Conservation (phyloP, 2,888 invertebrate species). For the Melanargia galathea region DNA sequence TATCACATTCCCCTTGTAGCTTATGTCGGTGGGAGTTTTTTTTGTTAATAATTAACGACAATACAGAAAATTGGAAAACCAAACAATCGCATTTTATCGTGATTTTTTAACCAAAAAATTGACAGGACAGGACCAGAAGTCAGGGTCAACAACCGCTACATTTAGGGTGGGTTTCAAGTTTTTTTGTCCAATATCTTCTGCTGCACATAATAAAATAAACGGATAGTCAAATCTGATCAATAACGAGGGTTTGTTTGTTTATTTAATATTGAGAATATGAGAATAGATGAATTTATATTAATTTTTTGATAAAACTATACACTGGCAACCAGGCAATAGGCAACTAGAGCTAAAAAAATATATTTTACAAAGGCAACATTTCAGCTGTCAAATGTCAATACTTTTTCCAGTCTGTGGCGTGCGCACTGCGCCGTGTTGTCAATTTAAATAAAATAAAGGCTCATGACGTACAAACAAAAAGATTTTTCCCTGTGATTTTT, state of each 20-base stretch:
- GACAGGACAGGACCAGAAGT: slow-evolving; percentile 64
- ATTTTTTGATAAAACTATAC: too few species aligned
- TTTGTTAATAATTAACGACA: slow-evolving; percentile 18
- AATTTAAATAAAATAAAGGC: too few species aligned
- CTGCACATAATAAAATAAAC: background rate
- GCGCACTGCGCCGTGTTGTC: too few species aligned
- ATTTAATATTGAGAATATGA: too few species aligned
- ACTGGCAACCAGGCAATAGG: too few species aligned
- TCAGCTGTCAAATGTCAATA: background rate
- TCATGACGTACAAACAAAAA: slow-evolving; percentile 32
- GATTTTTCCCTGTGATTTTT: slow-evolving; percentile 10
- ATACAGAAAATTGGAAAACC: slow-evolving; percentile 16
- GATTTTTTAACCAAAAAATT: slow-evolving; percentile 58
- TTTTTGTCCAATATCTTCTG: slow-evolving; percentile 42
- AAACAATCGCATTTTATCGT: slow-evolving; percentile 14
- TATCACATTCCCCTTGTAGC: slow-evolving; percentile 38
- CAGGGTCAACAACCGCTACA: slow-evolving; percentile 73
- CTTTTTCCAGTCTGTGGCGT: too few species aligned
- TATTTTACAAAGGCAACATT: background rate
- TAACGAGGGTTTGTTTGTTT: background rate
- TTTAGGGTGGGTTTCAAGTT: slow-evolving; percentile 40
- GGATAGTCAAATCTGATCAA: slow-evolving; percentile 19
- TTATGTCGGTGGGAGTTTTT: slow-evolving; percentile 17
- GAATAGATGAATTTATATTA: too few species aligned
- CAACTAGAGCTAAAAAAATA: too few species aligned